phyloP scores from a whole-genome alignment of 2,797 vertebrate genomes.

The Acipenser ruthenus region DNA sequence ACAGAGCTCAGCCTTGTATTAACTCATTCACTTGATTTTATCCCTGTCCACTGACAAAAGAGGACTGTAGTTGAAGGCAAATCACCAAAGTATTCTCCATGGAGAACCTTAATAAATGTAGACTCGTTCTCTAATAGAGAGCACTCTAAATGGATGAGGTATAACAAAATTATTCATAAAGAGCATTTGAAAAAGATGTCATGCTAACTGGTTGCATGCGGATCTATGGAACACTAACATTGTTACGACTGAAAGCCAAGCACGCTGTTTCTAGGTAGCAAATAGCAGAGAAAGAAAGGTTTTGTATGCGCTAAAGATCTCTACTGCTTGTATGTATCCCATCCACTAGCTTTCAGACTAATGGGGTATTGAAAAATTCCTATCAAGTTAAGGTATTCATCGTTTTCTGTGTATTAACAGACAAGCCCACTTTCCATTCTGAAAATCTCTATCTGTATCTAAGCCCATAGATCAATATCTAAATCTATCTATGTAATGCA shows the following conservation, averaged over 20 bases:
- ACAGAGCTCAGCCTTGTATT: no score
- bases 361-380: conserved; percentile 4
- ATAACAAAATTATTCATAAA: conserved; percentile 74
- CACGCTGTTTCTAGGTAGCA: conserved; percentile 11
- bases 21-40: no score
- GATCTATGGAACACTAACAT: no score
- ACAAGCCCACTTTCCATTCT: background rate
- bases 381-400: background rate
- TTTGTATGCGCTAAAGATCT: conserved; percentile 3
- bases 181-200: conserved; percentile 55
- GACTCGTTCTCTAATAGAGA: conserved; percentile 57
- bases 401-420: conserved; percentile 6
- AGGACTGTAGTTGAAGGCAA: no score
- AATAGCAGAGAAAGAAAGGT: background rate
- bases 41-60: no score
- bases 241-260: no score
- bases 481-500: no score
- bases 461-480: background rate
- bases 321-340: background rate
- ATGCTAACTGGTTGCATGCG: no score
- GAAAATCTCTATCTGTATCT: conserved; percentile 9
- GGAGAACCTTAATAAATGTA: conserved; percentile 54
- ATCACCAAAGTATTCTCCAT: no score
- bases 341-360: background rate
- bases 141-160: conserved; percentile 60